Percentiles rank a stretch among this genome's conserved stretches.
Evolutionary conservation across 2,888 invertebrate genomes (phyloP).

Genomic region (Odontothrips loti): DNA sequence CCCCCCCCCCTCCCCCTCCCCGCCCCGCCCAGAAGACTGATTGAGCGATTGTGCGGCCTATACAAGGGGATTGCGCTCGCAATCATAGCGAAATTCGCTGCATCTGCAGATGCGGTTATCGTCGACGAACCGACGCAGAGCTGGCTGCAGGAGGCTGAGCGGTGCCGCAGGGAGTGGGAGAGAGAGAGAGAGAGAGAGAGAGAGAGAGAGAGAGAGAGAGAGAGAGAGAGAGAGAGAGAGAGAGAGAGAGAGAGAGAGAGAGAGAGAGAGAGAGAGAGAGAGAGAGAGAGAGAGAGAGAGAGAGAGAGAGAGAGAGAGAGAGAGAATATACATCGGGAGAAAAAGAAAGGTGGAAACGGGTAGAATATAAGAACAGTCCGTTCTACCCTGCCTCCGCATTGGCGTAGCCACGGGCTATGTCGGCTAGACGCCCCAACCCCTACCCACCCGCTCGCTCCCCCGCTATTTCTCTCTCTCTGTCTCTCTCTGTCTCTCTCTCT

Average conservation of each 20-base stretch:
- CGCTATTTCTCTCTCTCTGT: no score
- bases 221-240: not conserved
- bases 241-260: not conserved
- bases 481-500: not conserved
- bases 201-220: not conserved
- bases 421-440: not conserved
- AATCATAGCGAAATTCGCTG: conserved; percentile 15
- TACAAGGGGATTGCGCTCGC: not conserved
- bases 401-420: no score
- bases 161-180: not conserved
- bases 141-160: not conserved
- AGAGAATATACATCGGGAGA: not conserved
- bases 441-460: not conserved
- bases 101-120: conserved; percentile 4
- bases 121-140: no score
- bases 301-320: not conserved
- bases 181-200: not conserved
- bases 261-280: not conserved
- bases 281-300: not conserved
- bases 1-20: not conserved
- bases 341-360: no score
- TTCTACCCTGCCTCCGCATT: not conserved
- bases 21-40: not conserved
- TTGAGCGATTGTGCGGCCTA: conserved; percentile 12
- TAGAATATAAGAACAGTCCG: not conserved